Conservation (phyloP, 2,113 vertebrate genomes). For the Elephas maximus region DNA sequence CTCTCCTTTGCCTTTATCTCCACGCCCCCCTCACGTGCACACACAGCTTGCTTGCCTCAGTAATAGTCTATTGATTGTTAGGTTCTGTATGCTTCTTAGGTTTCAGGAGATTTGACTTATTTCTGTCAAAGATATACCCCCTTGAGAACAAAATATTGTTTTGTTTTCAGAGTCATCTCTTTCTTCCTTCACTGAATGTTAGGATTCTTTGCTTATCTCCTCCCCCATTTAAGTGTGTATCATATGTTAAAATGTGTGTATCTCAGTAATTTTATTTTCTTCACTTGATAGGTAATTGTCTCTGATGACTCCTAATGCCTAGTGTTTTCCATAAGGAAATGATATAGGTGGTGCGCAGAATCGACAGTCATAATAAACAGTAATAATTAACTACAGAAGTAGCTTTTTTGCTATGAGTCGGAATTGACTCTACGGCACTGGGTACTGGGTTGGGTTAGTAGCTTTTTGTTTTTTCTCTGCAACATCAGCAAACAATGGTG, state of each 20-base stretch:
- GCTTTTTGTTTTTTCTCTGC: background rate
- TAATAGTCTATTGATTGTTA: background rate
- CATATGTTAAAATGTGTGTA: background rate
- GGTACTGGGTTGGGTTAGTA: no score
- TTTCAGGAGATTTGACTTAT: background rate
- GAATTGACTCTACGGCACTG: no score
- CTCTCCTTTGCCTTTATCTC: background rate
- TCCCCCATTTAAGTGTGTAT: background rate
- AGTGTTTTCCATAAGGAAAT: background rate
- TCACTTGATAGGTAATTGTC: background rate
- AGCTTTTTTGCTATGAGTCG: no score
- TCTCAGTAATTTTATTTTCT: background rate
- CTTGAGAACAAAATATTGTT: background rate
- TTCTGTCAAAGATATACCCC: background rate
- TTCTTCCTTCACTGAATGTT: background rate
- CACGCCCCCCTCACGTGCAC: no score
- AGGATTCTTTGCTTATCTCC: background rate
- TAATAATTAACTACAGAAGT: background rate
- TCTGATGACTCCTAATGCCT: background rate
- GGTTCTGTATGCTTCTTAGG: background rate
- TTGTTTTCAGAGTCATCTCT: background rate
- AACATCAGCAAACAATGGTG: background rate
- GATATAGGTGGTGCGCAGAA: background rate
- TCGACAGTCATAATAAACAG: background rate
- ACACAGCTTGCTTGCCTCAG: background rate